Base-by-base conservation (phyloP, 2,888 invertebrate genomes). In the Baccha elongata region DNA sequence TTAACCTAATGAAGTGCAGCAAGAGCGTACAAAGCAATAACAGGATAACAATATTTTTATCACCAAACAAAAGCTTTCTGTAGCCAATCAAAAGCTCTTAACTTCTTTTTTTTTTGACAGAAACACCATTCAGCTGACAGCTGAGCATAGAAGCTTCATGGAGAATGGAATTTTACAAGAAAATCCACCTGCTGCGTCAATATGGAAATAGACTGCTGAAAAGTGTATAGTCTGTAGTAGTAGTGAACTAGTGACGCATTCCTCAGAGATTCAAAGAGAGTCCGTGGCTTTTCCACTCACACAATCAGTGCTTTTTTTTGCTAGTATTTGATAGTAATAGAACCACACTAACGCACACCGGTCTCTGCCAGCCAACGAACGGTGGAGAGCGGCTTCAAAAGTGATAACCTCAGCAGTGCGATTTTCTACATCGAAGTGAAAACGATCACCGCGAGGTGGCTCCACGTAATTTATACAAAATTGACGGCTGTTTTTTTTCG, bases 111-210 rank as follows among this genome's bases (percentile, higher is more conserved):
- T 17, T 26, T 58, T 42, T 13, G 32, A 35, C 15, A 35, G 13
- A 35, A 48, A 46, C 48, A 21, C 35, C 21, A 64, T 64, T 46
- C 21, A 64, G 48, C 35, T 48, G 60, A 19, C 19, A 35, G 21
- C 15, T 46, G 32, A 1, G 26, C 29, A 48, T 21, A 53, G 21
- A 21, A 64, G 69, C 50, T 64, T 13, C 4, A 37, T 52, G 35
- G 35, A 42, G 60, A 79, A 65, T 44, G 46, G 19, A 64, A 68
- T 50, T 69, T 42, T 42, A 64, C 32, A 46, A 19, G 60, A 72
- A 72, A 78, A 83, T 83, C 78, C 83, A 83, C 78, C 83, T 83
- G 83, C 83, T 83, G 78, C 83, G 62, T 73, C 83, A 73, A 72
- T 78, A 53, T 78, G 78, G 68, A 83, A 78, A 76, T 78, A 78